A percentile compares a stretch with the other conserved stretches of the same genome.
These are phyloP conservation scores for Fissipunctia ypsillon DNA, from an alignment of 2,888 invertebrate genomes.

Conservation along the genomic window DNA sequence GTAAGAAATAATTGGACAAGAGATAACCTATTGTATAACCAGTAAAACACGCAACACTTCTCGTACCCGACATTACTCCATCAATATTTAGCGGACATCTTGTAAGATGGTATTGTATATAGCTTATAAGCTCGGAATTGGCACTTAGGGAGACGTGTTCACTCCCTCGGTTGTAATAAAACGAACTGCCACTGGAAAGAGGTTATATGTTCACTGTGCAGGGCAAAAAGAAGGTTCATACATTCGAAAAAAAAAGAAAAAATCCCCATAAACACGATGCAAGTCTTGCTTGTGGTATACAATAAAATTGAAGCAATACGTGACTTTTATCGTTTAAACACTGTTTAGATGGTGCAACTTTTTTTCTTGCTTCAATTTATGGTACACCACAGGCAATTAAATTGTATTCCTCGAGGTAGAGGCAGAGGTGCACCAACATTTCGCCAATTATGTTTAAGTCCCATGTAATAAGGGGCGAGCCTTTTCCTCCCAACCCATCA, in stretches of 20 bases:
- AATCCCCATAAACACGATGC: not conserved
- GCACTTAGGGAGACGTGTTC: slow-evolving; percentile 67
- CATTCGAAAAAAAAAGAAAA: not conserved
- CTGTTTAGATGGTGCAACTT: not conserved
- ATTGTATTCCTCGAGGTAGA: too few relatives aligned
- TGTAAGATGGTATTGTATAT: slow-evolving; percentile 58
- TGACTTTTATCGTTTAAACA: too few relatives aligned
- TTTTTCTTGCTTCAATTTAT: not conserved
- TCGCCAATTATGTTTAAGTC: too few relatives aligned
- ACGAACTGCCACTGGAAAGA: slow-evolving; percentile 54
- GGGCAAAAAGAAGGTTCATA: slow-evolving; percentile 33
- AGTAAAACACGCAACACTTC: not conserved
- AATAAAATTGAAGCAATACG: too few relatives aligned
- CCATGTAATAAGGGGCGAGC: too few relatives aligned
- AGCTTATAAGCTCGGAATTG: slow-evolving; percentile 63
- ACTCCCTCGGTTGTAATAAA: slow-evolving; percentile 65
- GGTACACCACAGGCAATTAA: not conserved
- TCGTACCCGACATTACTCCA: slow-evolving; percentile 19
- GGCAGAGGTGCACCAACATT: too few relatives aligned
- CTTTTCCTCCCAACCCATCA: too few relatives aligned
- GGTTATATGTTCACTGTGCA: slow-evolving; percentile 28
- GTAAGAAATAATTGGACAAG: not conserved
- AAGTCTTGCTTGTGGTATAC: not conserved
- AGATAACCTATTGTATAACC: not conserved
- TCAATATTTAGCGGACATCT: slow-evolving; percentile 60